Conservation (phyloP, 2,797 vertebrate species). For the Siniperca scherzeri region DNA sequence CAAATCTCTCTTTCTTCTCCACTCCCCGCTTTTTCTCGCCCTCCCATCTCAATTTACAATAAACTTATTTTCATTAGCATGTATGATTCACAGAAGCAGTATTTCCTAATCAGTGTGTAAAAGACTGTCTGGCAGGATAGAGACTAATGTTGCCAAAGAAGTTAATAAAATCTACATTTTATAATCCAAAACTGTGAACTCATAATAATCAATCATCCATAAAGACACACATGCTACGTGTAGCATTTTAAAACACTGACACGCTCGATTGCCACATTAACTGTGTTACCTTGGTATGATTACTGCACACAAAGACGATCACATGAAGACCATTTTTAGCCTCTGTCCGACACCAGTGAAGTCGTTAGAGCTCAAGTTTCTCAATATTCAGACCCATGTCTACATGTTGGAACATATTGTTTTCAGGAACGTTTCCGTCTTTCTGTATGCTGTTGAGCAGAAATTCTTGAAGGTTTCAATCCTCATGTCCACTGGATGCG, state of each 20-base stretch:
- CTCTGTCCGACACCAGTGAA: background rate
- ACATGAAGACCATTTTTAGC: slow-evolving; percentile 39
- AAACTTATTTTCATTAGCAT: background rate
- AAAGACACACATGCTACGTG: background rate
- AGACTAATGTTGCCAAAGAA: background rate
- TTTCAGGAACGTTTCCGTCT: background rate
- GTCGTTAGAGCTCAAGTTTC: slow-evolving; percentile 31
- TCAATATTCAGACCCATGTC: background rate
- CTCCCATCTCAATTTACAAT: background rate
- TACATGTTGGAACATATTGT: background rate
- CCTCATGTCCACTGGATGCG: background rate
- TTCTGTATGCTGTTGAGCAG: background rate
- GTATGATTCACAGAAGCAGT: background rate
- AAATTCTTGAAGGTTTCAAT: background rate
- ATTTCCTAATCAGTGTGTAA: background rate
- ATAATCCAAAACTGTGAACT: background rate
- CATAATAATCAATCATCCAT: background rate
- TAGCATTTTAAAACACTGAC: slow-evolving; percentile 1
- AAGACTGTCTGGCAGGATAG: background rate
- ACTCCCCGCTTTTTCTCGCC: background rate
- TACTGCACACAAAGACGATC: slow-evolving; percentile 35
- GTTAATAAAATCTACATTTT: background rate
- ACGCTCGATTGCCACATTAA: background rate
- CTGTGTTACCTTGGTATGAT: slow-evolving; percentile 16
- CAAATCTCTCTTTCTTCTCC: slow-evolving; percentile 5